These are phyloP conservation scores for Oreochromis aureus DNA, from an alignment of 2,113 vertebrate genomes.

Conservation along the genomic window DNA sequence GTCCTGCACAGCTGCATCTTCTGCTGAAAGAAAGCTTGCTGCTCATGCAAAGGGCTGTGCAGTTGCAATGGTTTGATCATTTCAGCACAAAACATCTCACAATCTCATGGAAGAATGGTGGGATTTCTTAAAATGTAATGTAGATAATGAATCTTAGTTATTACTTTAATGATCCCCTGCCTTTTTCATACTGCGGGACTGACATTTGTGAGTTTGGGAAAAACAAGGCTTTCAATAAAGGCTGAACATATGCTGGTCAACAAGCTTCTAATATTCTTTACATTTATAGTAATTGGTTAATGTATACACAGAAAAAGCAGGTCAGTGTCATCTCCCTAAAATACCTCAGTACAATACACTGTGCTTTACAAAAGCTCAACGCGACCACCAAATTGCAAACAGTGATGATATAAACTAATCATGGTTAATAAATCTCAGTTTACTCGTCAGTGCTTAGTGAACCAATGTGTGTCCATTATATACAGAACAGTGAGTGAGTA, in stretches of 20 bases:
- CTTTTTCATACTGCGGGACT: neutral
- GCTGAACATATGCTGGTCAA: neutral
- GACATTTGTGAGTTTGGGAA: neutral
- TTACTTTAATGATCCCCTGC: neutral
- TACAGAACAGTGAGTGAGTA: neutral
- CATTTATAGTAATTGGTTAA: neutral
- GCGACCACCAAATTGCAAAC: neutral
- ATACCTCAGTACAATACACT: neutral
- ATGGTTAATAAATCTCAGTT: neutral
- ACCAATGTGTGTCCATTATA: neutral
- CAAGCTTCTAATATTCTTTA: neutral
- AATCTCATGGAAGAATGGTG: neutral
- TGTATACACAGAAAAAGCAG: neutral
- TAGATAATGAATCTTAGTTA: neutral
- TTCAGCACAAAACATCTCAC: neutral
- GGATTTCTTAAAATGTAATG: neutral
- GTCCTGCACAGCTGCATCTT: neutral
- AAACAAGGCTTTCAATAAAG: neutral
- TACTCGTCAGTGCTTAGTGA: neutral
- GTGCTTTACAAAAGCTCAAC: neutral
- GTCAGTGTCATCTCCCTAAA: neutral
- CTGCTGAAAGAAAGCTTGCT: neutral
- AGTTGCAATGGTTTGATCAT: neutral
- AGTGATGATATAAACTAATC: neutral
- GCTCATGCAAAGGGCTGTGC: neutral